Evolutionary conservation across 2,888 invertebrate genomes (phyloP), one percentile per base, ranked within the genome.

Genomic region (Arctia plantaginis): DNA sequence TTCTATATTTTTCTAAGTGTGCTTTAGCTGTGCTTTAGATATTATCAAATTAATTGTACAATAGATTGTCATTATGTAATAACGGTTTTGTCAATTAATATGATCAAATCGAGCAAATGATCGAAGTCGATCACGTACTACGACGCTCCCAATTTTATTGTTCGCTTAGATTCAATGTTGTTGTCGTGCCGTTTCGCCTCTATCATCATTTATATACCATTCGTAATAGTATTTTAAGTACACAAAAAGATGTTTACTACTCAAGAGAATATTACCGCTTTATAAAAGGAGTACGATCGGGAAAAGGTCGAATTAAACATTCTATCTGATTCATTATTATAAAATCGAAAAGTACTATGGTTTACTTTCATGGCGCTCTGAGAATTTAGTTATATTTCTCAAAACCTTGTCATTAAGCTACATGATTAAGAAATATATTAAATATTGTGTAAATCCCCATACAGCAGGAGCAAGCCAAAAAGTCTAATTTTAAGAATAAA

Each of bases 51-150:
- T 94, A 94, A 92, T 91, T 89, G 85, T 88, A 94, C 93, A 95
- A 94, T 95, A 90, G 92, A 89, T 90, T 88, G 90, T 93, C 93
- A 93, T 94, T 94, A 93, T 89, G 87, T 88, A 83, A 86, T 95
- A 95, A 95, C 95, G 95, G 95, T 94, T 90, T 87, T 92, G 90
- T 93, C 93, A 94, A 94, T 94, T 94, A 94, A 93, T 91, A 88
- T 93, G 91, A 93, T 94, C 92, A 93, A 92, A 94, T 91, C 90
- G 91, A 92, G 90, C 90, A 90, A 91, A 91, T 91, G 91, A 77
- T 88, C 84, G 89, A 90, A 90, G 87, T 87, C 90, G 90, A 92
- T 93, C 94, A 94, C 94, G 94, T 94, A 89, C 91, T 44, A 39
- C 76, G 69, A 74, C 82, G 78, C 77, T 85, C 82, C 84, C 82